Percentiles rank a stretch among this genome's conserved stretches.
Evolutionary conservation across 2,113 vertebrate genomes (phyloP).

Genomic region (Nannobrachium achirus): DNA sequence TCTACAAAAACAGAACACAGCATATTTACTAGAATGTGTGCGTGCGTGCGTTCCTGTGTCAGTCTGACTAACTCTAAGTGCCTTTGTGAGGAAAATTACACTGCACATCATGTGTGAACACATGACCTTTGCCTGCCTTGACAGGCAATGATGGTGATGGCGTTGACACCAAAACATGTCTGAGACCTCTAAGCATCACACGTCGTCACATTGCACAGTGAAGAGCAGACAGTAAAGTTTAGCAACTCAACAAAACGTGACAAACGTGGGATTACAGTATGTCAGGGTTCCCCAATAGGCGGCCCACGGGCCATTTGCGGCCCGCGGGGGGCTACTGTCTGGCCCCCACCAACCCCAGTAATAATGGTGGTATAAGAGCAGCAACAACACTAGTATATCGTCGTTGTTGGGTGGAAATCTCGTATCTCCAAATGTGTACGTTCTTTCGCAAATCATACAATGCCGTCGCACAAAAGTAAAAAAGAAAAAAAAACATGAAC

Average conservation of each 20-base stretch:
- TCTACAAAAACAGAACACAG: conserved; percentile 24
- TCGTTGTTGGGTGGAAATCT: no score
- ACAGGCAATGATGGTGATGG: conserved; percentile 26
- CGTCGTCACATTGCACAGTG: conserved; percentile 34
- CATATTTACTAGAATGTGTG: not conserved
- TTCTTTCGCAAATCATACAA: no score
- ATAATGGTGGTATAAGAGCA: no score
- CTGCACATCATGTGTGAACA: conserved; percentile 32
- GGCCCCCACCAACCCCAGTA: no score
- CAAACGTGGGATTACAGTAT: no score
- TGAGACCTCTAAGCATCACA: conserved; percentile 17
- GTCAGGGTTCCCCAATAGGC: no score
- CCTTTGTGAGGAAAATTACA: not conserved
- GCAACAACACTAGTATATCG: no score
- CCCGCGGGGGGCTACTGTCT: no score
- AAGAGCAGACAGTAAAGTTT: not conserved
- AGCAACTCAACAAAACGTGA: not conserved
- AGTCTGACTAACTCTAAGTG: conserved; percentile 11
- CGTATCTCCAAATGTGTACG: no score
- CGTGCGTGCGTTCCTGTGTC: not conserved
- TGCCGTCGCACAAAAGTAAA: no score
- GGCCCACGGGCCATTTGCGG: no score
- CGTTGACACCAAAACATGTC: conserved; percentile 54
- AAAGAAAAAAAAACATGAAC: no score
- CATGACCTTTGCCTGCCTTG: conserved; percentile 31